A percentile compares a stretch with the other conserved stretches of the same genome.
phyloP scores from a whole-genome alignment of 2,113 vertebrate genomes.

The Dasyornis broadbenti region DNA sequence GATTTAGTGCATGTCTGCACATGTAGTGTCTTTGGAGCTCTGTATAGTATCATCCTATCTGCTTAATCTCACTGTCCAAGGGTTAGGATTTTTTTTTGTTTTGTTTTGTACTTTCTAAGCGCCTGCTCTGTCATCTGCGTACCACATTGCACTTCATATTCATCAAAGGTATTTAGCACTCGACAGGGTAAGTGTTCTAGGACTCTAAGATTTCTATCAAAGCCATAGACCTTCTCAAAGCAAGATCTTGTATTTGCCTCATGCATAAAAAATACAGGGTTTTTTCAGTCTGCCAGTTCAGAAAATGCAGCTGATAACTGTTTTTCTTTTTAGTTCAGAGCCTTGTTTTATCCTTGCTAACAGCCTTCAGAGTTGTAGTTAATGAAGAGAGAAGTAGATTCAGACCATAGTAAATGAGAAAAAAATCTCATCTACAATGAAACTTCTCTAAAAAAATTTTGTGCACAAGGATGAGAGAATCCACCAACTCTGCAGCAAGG shows the following conservation, averaged over 20 bases:
- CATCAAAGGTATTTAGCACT: slow-evolving; percentile 7
- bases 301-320: not conserved
- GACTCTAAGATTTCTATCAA: slow-evolving; percentile 24
- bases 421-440: not conserved
- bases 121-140: slow-evolving; percentile 16
- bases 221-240: not conserved
- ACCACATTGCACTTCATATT: slow-evolving; percentile 29
- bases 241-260: not conserved
- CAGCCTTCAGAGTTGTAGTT: not conserved
- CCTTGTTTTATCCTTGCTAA: not conserved
- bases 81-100: slow-evolving; percentile 17
- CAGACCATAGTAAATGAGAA: not conserved
- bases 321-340: not conserved
- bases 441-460: not conserved
- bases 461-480: not conserved
- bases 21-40: not conserved
- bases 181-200: not conserved
- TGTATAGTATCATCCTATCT: slow-evolving; percentile 24
- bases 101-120: slow-evolving; percentile 29
- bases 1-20: slow-evolving; percentile 13
- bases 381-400: not conserved
- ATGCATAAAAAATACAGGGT: not conserved
- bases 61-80: slow-evolving; percentile 47
- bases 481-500: not conserved
- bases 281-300: not conserved